These are phyloP conservation scores for Drosophila rubida DNA, from an alignment of 2,888 invertebrate genomes.

Conservation along the genomic window DNA sequence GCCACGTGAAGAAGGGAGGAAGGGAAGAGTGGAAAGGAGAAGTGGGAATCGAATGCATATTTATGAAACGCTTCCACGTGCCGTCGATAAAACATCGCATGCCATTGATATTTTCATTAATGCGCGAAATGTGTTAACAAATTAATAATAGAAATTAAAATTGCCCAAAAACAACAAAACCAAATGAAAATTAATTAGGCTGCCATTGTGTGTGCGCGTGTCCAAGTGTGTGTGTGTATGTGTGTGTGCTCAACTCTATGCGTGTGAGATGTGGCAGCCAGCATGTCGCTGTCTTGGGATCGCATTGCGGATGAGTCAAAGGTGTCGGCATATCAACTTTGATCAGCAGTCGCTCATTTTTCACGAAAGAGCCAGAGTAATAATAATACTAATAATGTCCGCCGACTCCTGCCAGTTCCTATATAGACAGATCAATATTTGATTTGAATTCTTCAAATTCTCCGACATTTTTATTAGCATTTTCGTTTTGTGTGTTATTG, in stretches of 20 bases:
- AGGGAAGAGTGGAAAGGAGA: not conserved
- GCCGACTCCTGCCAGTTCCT: slow-evolving; percentile 21
- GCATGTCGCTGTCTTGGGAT: slow-evolving; percentile 45
- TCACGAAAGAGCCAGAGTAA: not conserved
- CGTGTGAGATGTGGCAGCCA: slow-evolving; percentile 58
- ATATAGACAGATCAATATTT: slow-evolving; percentile 37
- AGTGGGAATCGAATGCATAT: slow-evolving; percentile 58
- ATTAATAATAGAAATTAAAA: slow-evolving; percentile 68
- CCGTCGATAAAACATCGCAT: slow-evolving; percentile 49
- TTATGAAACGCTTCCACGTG: slow-evolving; percentile 69
- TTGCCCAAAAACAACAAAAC: slow-evolving; percentile 30
- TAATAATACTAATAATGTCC: slow-evolving; percentile 1
- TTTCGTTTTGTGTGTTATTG: slow-evolving; percentile 19
- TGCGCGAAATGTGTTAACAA: slow-evolving; percentile 68
- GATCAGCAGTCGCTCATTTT: slow-evolving; percentile 37
- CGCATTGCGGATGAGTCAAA: slow-evolving; percentile 53
- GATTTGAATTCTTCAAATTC: slow-evolving; percentile 41
- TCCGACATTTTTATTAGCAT: slow-evolving; percentile 31
- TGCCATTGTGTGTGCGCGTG: slow-evolving; percentile 45
- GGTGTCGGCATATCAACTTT: slow-evolving; percentile 58
- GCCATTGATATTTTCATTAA: slow-evolving; percentile 38
- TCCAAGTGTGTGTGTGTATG: slow-evolving; percentile 12
- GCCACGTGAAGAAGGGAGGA: not conserved
- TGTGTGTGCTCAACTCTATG: not conserved
- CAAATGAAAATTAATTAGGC: slow-evolving; percentile 66